Evolutionary conservation across 2,888 invertebrate genomes (phyloP).

Genomic region (Temnothorax unifasciatus): DNA sequence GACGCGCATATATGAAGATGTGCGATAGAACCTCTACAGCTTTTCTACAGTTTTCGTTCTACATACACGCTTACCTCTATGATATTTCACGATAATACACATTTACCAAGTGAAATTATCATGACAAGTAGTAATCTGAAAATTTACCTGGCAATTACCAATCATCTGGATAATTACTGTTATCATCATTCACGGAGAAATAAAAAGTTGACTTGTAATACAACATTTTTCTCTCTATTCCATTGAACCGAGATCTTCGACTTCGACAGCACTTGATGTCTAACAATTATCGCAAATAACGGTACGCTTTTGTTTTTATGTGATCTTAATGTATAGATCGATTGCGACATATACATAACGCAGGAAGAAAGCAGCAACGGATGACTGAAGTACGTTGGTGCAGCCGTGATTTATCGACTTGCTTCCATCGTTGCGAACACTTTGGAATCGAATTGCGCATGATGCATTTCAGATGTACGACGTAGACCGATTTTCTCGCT

Average conservation of each 20-base stretch:
- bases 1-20: not conserved
- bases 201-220: not conserved
- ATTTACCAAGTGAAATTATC: not conserved
- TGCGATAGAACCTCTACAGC: not conserved
- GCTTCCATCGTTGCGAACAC: constrained; percentile 51
- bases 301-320: not conserved
- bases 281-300: not conserved
- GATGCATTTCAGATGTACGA: constrained; percentile 55
- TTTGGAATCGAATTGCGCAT: constrained; percentile 36
- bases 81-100: not conserved
- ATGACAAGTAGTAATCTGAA: not conserved
- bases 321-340: not conserved
- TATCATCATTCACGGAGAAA: not conserved
- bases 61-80: not conserved
- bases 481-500: constrained; percentile 25
- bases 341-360: constrained; percentile 29
- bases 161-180: not conserved
- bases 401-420: constrained; percentile 54
- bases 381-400: constrained; percentile 53
- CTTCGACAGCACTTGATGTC: not conserved
- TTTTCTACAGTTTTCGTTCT: not conserved
- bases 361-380: constrained; percentile 58
- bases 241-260: not conserved
- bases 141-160: not conserved
- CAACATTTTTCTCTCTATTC: constrained; percentile 1